Evolutionary conservation across 2,888 invertebrate genomes (phyloP).

Genomic region (Drosophila flavopinicola): DNA sequence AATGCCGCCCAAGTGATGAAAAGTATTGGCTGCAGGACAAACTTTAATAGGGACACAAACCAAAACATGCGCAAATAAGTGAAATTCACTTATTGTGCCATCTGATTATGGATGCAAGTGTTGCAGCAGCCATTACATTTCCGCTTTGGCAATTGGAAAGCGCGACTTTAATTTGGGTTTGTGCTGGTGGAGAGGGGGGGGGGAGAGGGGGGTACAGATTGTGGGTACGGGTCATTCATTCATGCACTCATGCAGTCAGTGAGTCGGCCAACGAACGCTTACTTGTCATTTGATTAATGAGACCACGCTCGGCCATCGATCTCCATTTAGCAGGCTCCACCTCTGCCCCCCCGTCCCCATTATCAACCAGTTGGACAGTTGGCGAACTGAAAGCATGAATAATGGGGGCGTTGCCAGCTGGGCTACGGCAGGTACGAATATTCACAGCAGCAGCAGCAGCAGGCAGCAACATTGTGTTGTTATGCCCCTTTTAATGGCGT

Average conservation of each 20-base stretch:
- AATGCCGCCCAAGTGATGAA: conserved; percentile 53
- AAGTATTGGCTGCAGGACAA: conserved; percentile 27
- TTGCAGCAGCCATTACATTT: conserved; percentile 68
- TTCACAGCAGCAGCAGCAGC: conserved; percentile 34
- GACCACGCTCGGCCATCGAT: conserved; percentile 83
- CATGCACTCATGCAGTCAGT: conserved; percentile 45
- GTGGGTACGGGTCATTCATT: conserved; percentile 48
- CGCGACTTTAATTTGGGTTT: conserved; percentile 56
- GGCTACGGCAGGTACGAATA: conserved; percentile 50
- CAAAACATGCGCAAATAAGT: conserved; percentile 33
- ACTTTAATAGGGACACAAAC: conserved; percentile 34
- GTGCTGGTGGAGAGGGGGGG: too few species aligned
- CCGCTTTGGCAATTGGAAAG: conserved; percentile 77
- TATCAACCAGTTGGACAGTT: conserved; percentile 29
- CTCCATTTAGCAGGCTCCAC: conserved; percentile 79
- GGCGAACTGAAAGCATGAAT: conserved; percentile 65
- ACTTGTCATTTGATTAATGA: conserved; percentile 83
- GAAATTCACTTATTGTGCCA: conserved; percentile 58
- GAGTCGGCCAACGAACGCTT: conserved; percentile 58
- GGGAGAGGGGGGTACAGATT: not conserved
- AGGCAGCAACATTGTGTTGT: conserved; percentile 43
- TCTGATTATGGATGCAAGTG: conserved; percentile 71
- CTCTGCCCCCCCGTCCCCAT: not conserved
- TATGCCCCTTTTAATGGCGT: conserved; percentile 74
- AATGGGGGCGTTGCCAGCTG: conserved; percentile 75